Conservation (phyloP, 2,113 vertebrate species). For the Colinus virginianus region DNA sequence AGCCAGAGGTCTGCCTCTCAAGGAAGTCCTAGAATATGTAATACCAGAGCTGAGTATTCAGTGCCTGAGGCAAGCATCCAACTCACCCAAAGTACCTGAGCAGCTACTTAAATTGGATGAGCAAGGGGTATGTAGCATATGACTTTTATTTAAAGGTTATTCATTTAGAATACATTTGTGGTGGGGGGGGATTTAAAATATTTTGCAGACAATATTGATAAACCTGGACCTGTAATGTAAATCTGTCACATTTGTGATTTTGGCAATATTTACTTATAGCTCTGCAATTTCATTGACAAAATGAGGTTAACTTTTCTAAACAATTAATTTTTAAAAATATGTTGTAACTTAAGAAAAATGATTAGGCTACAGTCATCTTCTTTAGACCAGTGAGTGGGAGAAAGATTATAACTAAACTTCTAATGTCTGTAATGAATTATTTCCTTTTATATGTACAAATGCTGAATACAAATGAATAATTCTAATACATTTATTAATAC, state of each 20-base stretch:
- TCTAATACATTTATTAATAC: not conserved
- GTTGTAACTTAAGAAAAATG: not conserved
- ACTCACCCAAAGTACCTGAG: constrained; percentile 90
- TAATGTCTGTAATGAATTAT: not conserved
- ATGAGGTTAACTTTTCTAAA: not conserved
- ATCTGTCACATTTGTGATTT: not conserved
- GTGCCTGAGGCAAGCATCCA: constrained; percentile 91
- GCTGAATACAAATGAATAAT: not conserved
- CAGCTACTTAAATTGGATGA: constrained; percentile 96
- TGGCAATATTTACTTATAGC: not conserved
- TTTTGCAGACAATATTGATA: not conserved
- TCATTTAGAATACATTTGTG: not conserved
- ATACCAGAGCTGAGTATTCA: constrained; percentile 93
- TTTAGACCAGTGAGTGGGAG: not conserved
- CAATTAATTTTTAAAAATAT: not conserved
- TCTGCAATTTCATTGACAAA: not conserved
- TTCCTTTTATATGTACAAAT: not conserved
- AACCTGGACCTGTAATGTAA: not conserved
- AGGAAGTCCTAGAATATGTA: constrained; percentile 95
- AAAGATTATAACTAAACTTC: not conserved
- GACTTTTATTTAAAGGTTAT: not conserved
- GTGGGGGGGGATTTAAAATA: not conserved
- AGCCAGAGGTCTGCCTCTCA: constrained; percentile 92
- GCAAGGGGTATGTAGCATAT: constrained; percentile 88
- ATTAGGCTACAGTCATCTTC: not conserved